These are phyloP conservation scores for Tychaedon coryphoeus DNA, from an alignment of 2,113 vertebrate genomes.

Conservation along the genomic window DNA sequence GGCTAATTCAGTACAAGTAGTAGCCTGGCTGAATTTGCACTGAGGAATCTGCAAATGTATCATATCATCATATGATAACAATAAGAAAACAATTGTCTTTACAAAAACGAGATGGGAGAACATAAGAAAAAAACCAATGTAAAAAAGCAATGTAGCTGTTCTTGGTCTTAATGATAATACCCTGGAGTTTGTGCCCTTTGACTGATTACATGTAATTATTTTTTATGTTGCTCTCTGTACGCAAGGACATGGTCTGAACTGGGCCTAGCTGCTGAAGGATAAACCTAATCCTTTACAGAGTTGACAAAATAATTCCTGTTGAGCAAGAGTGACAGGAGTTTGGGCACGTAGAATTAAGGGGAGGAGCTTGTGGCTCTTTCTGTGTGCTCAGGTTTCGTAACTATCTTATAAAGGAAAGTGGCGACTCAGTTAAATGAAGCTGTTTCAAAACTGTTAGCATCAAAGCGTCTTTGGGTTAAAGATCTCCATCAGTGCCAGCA, in stretches of 20 bases:
- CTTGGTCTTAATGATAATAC: background rate
- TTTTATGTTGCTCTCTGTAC: background rate
- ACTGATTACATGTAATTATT: background rate
- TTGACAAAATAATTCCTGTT: conserved; percentile 11
- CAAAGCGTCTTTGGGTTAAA: background rate
- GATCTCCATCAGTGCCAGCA: background rate
- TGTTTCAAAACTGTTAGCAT: background rate
- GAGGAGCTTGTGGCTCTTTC: background rate
- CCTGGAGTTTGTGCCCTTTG: background rate
- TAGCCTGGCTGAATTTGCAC: background rate
- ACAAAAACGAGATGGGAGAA: background rate
- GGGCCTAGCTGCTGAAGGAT: background rate
- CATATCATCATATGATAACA: background rate
- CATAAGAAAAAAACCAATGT: background rate
- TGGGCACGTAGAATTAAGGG: background rate
- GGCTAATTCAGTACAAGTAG: background rate
- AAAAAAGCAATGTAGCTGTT: fast-evolving
- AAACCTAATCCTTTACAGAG: background rate
- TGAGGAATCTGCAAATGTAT: background rate
- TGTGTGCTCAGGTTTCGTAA: background rate
- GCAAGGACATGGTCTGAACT: background rate
- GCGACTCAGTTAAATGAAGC: background rate
- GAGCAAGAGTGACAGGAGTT: background rate
- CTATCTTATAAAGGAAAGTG: background rate
- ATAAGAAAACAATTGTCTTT: background rate